A percentile compares a stretch with the other conserved stretches of the same genome.
Evolutionary conservation across 2,113 vertebrate species (phyloP).

Genomic region (Poeciliopsis turrubarensis): DNA sequence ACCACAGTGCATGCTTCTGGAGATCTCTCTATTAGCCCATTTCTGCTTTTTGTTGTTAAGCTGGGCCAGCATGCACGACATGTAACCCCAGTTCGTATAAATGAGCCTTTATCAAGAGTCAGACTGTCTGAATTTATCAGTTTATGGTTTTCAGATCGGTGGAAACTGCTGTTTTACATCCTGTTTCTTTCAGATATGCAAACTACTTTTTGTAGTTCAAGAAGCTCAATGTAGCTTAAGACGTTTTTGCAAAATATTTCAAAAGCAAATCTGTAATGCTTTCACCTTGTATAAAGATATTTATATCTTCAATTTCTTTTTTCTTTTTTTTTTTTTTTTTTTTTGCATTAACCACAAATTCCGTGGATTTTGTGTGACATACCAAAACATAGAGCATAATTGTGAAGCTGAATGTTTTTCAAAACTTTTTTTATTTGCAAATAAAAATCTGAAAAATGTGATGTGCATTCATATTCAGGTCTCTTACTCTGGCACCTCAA

Average conservation of each 20-base stretch:
- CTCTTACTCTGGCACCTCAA: neutral
- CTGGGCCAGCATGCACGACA: neutral
- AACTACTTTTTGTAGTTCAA: neutral
- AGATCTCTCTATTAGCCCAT: neutral
- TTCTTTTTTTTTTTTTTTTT: no score
- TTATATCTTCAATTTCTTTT: no score
- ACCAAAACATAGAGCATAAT: neutral
- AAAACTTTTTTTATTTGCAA: neutral
- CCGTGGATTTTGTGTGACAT: neutral
- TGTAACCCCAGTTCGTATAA: neutral
- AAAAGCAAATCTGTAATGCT: neutral
- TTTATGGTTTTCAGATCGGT: neutral
- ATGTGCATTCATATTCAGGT: no score
- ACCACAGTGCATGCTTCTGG: neutral
- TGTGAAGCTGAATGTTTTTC: neutral
- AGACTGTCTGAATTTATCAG: slow-evolving; percentile 1
- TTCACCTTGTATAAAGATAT: neutral
- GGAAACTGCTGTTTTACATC: slow-evolving; percentile 16
- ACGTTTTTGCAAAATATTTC: slow-evolving; percentile 2
- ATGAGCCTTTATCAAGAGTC: neutral
- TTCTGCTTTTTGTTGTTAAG: neutral
- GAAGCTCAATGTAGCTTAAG: neutral
- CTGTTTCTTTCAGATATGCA: slow-evolving; percentile 5
- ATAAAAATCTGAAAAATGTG: neutral
- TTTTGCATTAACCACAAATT: neutral